Base-by-base conservation (phyloP, 1,140 invertebrate genomes). In the Drosophila setifemur region DNA sequence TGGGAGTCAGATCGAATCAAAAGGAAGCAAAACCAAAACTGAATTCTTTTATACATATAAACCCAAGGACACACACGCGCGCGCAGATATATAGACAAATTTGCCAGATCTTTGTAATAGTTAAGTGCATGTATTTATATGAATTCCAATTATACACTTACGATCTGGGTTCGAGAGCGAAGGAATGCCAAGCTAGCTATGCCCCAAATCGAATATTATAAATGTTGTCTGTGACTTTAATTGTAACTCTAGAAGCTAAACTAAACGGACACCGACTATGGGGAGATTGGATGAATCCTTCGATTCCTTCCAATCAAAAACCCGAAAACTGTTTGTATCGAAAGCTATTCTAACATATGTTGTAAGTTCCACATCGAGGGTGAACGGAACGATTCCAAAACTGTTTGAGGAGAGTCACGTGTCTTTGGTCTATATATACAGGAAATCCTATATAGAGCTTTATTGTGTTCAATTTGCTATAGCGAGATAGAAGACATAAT, bases 381-480 rank as follows among this genome's bases (percentile, higher is more conserved):
- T 9, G 18, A 39, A n/a, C 2, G 25, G 11, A 31, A 25, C 4
- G 4, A 33, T 33, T 60, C 19, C 25, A 31, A 39, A 57, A 26
- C 45, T 35, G 29, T 26, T 12, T 29, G 9, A 53, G 12, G 14
- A 12, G 25, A 26, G 35, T 37, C 25, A 16, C 39, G 21, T 29
- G 50, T 57, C 31, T 45, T 68, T 29, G 31, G 47, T 55, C 31
- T 45, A 31, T 53, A 31, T 53, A 47, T 40, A 68, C 63, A 64
- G 25, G 42, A 73, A 63, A 57, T 37, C 64, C 57, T 61, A 85
- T 60, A 79, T 86, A 79, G 79, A 83, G 79, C 79, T 83, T 83
- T 83, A 83, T 83, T 86, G 79, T 85, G 79, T 83, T 83, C 79
- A 83, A 67, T 52, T 74, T 77, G 48, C 43, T 57, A 58, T 69